Percentiles rank a stretch among this genome's conserved stretches.
These are phyloP conservation scores for Ectemnius lituratus DNA, from an alignment of 2,888 invertebrate genomes.

Conservation along the genomic window DNA sequence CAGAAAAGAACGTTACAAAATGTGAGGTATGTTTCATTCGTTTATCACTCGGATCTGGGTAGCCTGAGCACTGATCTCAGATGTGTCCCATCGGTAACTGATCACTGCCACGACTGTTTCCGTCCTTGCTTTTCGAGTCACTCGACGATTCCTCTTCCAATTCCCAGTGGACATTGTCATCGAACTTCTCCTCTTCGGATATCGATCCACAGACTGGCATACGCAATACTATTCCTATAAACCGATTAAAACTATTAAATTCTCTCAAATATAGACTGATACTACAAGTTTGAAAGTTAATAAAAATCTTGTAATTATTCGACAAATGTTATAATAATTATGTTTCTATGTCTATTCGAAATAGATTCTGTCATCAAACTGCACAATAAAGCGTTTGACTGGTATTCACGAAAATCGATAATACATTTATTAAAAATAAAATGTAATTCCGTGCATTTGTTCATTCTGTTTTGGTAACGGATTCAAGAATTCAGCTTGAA, in stretches of 20 bases:
- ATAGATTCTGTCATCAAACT: too few species aligned
- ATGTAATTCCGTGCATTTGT: too few species aligned
- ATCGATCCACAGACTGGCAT: conserved; percentile 72
- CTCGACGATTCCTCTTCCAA: conserved; percentile 72
- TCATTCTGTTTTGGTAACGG: too few species aligned
- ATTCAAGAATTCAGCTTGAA: too few species aligned
- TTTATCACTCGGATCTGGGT: background rate
- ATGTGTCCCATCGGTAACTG: conserved; percentile 72
- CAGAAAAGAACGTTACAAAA: too few species aligned
- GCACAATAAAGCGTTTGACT: background rate
- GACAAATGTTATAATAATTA: too few species aligned
- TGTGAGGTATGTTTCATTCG: too few species aligned
- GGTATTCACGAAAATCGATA: background rate
- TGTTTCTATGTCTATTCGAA: too few species aligned
- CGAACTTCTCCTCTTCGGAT: conserved; percentile 74
- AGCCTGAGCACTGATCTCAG: conserved; percentile 43
- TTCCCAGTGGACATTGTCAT: conserved; percentile 77
- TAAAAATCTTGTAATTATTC: background rate
- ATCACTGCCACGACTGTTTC: conserved; percentile 57
- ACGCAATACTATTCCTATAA: conserved; percentile 70
- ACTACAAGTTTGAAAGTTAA: background rate
- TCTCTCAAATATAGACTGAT: background rate
- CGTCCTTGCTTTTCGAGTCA: conserved; percentile 63
- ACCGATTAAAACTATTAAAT: conserved; percentile 7
- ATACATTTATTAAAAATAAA: too few species aligned